Evolutionary conservation across 2,797 vertebrate genomes (phyloP), one percentile per base, ranked within the genome.

Genomic region (Rhodeus uyekii): DNA sequence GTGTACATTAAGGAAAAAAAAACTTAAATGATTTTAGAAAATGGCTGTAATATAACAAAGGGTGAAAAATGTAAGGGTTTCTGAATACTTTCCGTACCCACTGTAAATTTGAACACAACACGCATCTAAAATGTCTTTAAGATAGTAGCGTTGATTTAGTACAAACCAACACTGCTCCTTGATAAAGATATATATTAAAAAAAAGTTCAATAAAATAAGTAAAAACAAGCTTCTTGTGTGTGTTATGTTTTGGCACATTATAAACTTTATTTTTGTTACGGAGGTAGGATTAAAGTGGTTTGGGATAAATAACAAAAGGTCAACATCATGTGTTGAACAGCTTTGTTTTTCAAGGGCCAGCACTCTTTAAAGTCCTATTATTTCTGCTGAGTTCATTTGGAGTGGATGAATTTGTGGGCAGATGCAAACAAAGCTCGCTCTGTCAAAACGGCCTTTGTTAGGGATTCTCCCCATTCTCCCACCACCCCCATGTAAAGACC

Each of bases 391-490:
- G 76, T 67, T 85, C 60, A 69, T 86, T 86, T 74, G 69, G 81
- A 69, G 80, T 48, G 86, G 84, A 84, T 86, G 77, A 68, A 76
- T 84, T 83, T 72, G 87, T 87, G 86, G 86, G 85, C 78, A 71
- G 81, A 76, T 58, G 12, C 13, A 78, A 64, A 88, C 85, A 88
- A 88, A 82, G 87, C 81, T 46, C 27, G 73, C 86, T 86, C 79
- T 86, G 86, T 89, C 86, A 81, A 78, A 82, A 85, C 82, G 86
- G 81, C 81, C 86, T 86, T 86, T 86, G 86, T 89, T 82, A 80
- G 74, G 69, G 83, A 85, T 85, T 82, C 81, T 80, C 78, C 76
- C 81, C 75, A 78, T 71, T 82, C 67, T 87, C 85, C 84, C 78
- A 83, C 81, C 76, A 38, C 61, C 69, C 83, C 74, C 78, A 61